Percentiles rank a stretch among this genome's conserved stretches.
These are phyloP conservation scores for Ctenosaura bakeri DNA, from an alignment of 2,797 vertebrate genomes.

Conservation along the genomic window DNA sequence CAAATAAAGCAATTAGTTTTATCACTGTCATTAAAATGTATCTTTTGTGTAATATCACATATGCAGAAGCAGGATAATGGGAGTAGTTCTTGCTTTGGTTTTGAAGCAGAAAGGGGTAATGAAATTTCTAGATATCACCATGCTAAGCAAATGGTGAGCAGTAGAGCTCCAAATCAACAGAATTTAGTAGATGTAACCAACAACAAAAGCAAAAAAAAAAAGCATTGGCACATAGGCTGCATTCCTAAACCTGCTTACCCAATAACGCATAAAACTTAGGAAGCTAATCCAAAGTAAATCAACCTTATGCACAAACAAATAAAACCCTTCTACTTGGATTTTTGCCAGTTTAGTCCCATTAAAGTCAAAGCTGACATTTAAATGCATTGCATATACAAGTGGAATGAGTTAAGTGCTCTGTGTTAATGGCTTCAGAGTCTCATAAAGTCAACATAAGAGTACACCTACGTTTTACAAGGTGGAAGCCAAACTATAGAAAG, in stretches of 20 bases:
- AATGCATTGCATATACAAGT: constrained; percentile 27
- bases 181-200: constrained; percentile 25
- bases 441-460: constrained; percentile 25
- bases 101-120: constrained; percentile 18
- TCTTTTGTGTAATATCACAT: constrained; percentile 7
- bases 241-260: constrained; percentile 15
- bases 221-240: constrained; percentile 7
- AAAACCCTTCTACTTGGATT: constrained; percentile 29
- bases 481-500: constrained; percentile 7
- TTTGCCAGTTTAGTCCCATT: constrained; percentile 32
- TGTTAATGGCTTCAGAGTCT: constrained; percentile 23
- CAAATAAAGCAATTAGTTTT: not conserved
- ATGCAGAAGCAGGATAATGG: constrained; percentile 13
- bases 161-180: constrained; percentile 17
- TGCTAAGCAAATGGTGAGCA: constrained; percentile 19
- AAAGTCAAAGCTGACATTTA: constrained; percentile 37
- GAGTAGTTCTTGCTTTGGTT: not conserved
- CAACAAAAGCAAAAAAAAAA: constrained; percentile 20
- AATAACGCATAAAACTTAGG: constrained; percentile 41
- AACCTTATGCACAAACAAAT: constrained; percentile 32
- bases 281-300: constrained; percentile 48
- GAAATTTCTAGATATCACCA: not conserved
- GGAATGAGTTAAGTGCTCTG: constrained; percentile 32
- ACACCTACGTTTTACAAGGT: constrained; percentile 28
- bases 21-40: not conserved